Base-by-base conservation (phyloP, 1,140 invertebrate species). In the Chionoecetes opilio region DNA sequence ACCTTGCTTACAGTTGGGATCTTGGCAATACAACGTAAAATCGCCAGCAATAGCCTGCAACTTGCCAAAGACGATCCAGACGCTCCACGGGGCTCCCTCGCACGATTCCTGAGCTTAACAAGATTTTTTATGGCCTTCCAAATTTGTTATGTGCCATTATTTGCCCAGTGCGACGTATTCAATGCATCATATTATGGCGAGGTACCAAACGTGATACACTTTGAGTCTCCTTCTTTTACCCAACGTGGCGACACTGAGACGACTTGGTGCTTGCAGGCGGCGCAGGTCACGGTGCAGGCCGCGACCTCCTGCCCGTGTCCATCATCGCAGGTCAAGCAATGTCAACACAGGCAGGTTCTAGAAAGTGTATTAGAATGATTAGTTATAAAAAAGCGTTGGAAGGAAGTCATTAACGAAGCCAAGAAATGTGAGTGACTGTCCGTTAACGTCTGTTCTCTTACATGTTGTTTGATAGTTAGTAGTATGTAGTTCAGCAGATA, bases 61-160 rank as follows among this genome's bases (percentile, higher is more conserved):
- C 95, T 94, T 94, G 88, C 89, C 93, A 94, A 96, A 96, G 95
- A 96, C 93, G 95, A 96, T 96, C 95, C 93, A 63, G 95, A 82
- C 93, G 93, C 95, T 94, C 95, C 38, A 85, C 95, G 93, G 95
- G 95, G 95, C 91, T 94, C 88, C 95, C 90, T 91, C 91, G 95
- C 95, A 96, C 95, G 95, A 96, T 94, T 94, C 91, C 89, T 34
- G 90, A 91, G 82, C 89, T 94, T 96, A 96, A 96, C 95, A 96
- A 96, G 95, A 94, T 96, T 96, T 96, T 96, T 96, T 96, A 96
- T 96, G 93, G 95, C 87, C 95, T 94, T 96, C 93, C 93, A 96
- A 96, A 96, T 96, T 96, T 96, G 95, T 96, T 96, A 96, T 96
- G 95, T 96, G 84, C 95, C 93, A 96, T 96, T 96, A 93, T 96